These are phyloP conservation scores for Amphiduros pacificus DNA, from an alignment of 2,888 invertebrate genomes.

Conservation along the genomic window DNA sequence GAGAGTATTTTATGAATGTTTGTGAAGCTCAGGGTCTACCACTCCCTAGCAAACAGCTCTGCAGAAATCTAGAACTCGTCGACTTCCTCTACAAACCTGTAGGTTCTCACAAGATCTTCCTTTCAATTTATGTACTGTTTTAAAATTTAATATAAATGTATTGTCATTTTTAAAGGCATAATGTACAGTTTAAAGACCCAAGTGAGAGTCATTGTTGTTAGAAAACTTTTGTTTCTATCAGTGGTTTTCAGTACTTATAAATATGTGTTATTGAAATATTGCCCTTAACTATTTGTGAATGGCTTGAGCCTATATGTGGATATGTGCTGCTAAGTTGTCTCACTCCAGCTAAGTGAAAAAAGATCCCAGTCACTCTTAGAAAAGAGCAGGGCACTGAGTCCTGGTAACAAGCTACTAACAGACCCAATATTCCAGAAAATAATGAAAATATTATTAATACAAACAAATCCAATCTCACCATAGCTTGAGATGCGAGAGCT, in stretches of 20 bases:
- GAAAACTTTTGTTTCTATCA: too few relatives aligned
- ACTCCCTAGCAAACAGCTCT: slow-evolving; percentile 45
- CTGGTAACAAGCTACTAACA: neutral
- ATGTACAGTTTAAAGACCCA: too few relatives aligned
- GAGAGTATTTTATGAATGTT: slow-evolving; percentile 55
- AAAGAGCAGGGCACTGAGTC: neutral
- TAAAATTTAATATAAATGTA: neutral
- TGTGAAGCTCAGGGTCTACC: slow-evolving; percentile 56
- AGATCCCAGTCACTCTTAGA: neutral
- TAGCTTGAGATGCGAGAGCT: slow-evolving; percentile 51
- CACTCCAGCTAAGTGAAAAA: neutral
- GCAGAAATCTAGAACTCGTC: slow-evolving; percentile 48
- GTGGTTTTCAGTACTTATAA: too few relatives aligned
- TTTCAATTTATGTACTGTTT: too few relatives aligned
- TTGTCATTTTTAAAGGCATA: neutral
- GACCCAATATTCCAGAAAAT: neutral
- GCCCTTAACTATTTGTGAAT: too few relatives aligned
- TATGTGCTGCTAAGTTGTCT: too few relatives aligned
- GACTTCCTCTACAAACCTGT: slow-evolving; percentile 53
- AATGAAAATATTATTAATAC: neutral
- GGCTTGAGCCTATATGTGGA: too few relatives aligned
- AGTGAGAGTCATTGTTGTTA: too few relatives aligned
- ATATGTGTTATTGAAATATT: too few relatives aligned
- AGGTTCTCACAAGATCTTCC: too few relatives aligned
- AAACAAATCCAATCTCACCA: neutral